These are phyloP conservation scores for Byasa hedistus DNA, from an alignment of 2,888 invertebrate species.

Conservation along the genomic window DNA sequence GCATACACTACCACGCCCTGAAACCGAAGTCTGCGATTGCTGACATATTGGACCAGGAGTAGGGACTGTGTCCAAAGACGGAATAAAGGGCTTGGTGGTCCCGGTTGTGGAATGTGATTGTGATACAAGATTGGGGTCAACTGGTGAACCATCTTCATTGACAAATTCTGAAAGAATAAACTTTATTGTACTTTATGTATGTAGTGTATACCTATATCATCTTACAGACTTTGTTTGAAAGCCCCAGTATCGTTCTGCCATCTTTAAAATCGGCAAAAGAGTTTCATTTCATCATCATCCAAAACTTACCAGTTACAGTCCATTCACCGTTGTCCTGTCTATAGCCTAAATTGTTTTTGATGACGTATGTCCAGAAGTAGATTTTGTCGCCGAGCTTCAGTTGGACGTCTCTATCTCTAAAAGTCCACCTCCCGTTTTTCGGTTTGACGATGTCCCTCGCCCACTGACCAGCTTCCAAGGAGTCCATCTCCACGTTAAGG, in stretches of 20 bases:
- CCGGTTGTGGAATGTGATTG: constrained; percentile 1
- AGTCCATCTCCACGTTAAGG: constrained; percentile 85
- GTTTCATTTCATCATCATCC: neutral
- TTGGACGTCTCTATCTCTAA: constrained; percentile 79
- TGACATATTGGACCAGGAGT: constrained; percentile 41
- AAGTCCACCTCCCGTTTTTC: constrained; percentile 84
- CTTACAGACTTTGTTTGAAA: too few species aligned
- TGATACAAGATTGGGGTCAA: constrained; percentile 30
- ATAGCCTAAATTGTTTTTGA: constrained; percentile 85
- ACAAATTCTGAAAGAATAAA: constrained; percentile 55
- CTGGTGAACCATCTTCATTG: constrained; percentile 54
- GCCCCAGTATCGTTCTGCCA: too few species aligned
- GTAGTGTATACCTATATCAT: too few species aligned
- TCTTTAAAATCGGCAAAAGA: neutral
- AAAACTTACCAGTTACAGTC: constrained; percentile 70
- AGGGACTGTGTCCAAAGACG: constrained; percentile 26
- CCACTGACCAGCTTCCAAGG: constrained; percentile 84
- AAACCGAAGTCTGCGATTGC: constrained; percentile 50
- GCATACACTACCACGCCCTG: constrained; percentile 59
- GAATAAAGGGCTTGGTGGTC: constrained; percentile 9
- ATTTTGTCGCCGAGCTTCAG: constrained; percentile 84
- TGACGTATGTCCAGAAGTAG: constrained; percentile 88
- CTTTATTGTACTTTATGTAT: neutral
- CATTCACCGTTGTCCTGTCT: constrained; percentile 81
- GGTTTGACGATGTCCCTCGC: constrained; percentile 82